phyloP scores from a whole-genome alignment of 2,113 vertebrate species.

The Aythya baeri region DNA sequence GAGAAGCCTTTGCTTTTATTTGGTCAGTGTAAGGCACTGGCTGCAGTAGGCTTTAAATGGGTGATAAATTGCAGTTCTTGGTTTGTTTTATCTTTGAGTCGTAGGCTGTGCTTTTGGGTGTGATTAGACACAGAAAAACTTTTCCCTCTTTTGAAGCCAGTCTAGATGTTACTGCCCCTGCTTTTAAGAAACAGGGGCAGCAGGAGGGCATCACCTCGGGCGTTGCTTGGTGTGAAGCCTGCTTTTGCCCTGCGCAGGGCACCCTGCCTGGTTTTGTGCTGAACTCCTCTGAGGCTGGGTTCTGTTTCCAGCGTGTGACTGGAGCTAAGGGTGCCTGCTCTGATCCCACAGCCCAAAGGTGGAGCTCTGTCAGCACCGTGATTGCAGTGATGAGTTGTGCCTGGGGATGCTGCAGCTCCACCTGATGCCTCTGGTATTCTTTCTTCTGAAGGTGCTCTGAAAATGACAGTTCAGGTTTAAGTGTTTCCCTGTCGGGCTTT shows the following conservation, averaged over 20 bases:
- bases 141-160: not conserved
- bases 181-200: not conserved
- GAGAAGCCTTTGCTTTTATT: not conserved
- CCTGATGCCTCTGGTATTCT: not conserved
- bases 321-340: not conserved
- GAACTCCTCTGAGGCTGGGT: not conserved
- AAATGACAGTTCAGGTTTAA: not conserved
- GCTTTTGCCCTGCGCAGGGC: not conserved
- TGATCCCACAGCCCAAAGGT: not conserved
- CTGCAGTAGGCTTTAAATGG: not conserved
- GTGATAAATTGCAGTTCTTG: accelerated
- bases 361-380: not conserved
- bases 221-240: not conserved
- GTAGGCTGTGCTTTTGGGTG: not conserved
- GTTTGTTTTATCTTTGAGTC: not conserved
- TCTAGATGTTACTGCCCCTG: not conserved
- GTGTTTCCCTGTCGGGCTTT: not conserved
- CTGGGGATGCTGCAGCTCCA: not conserved
- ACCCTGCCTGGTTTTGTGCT: not conserved
- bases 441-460: not conserved
- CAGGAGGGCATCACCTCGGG: accelerated
- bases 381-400: not conserved
- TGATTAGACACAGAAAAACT: not conserved
- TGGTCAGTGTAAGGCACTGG: not conserved
- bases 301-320: not conserved